Evolutionary conservation across 1,140 invertebrate genomes (phyloP).

Genomic region (Campoletis sonorensis): DNA sequence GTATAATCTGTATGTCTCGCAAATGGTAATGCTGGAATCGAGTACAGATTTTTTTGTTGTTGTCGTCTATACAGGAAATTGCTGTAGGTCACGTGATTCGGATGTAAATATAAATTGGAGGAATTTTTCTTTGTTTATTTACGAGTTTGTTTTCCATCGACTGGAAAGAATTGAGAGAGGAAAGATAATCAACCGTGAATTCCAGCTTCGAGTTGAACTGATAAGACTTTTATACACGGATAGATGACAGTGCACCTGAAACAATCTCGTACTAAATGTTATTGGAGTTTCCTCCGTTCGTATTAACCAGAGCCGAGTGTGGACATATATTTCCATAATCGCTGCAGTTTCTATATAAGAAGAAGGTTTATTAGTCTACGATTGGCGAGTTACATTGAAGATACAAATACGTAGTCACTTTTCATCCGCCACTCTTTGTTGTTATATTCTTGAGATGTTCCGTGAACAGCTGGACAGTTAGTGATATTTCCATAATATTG

Average conservation of each 20-base stretch:
- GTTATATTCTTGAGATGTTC: slow-evolving; percentile 41
- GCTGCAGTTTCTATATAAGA: neutral
- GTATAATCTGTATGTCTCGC: slow-evolving; percentile 23
- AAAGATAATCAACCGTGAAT: no score
- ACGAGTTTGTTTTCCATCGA: no score
- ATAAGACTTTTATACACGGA: neutral
- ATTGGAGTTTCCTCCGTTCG: neutral
- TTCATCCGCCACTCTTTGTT: slow-evolving; percentile 47
- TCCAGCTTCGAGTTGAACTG: no score
- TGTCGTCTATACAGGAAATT: neutral
- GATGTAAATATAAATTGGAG: neutral
- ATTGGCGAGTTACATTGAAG: slow-evolving; percentile 47
- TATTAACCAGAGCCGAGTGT: neutral
- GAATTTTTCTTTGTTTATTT: neutral
- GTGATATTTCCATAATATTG: slow-evolving; percentile 65
- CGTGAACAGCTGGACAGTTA: slow-evolving; percentile 12
- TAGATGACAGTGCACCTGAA: neutral
- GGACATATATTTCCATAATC: neutral
- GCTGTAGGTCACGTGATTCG: neutral
- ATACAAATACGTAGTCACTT: slow-evolving; percentile 57
- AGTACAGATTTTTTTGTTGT: neutral
- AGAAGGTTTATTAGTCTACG: slow-evolving; percentile 53
- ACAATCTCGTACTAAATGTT: neutral
- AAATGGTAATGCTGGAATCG: neutral
- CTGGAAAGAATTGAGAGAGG: no score